These are phyloP conservation scores for Lathamus discolor DNA, from an alignment of 2,113 vertebrate genomes.

Conservation along the genomic window DNA sequence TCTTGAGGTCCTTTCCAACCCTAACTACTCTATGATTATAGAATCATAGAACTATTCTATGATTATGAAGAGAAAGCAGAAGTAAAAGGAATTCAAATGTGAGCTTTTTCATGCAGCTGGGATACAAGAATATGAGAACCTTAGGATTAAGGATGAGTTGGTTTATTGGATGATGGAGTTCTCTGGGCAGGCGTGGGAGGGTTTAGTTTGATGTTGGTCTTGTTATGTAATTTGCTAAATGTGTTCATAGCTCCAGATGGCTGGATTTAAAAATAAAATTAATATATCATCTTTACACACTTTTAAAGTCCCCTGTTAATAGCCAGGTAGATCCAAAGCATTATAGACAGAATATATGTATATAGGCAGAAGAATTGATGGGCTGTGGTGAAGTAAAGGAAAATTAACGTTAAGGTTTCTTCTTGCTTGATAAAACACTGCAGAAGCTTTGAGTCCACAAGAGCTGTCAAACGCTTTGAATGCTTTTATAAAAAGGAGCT, in stretches of 20 bases:
- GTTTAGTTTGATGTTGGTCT: conserved; percentile 14
- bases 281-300: conserved; percentile 29
- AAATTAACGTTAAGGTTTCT: not conserved
- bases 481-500: not conserved
- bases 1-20: too few relatives aligned
- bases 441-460: not conserved
- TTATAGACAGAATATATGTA: not conserved
- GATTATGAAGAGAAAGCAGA: not conserved
- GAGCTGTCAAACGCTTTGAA: not conserved
- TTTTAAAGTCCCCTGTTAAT: not conserved
- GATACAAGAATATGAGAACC: not conserved
- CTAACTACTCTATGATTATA: too few relatives aligned
- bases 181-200: not conserved
- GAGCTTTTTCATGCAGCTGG: not conserved
- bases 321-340: not conserved
- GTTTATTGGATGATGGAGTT: not conserved
- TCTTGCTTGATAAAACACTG: not conserved
- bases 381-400: not conserved
- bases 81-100: not conserved
- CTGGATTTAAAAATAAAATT: conserved; percentile 54
- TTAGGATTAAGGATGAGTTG: not conserved
- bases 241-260: conserved; percentile 31
- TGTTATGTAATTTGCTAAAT: conserved; percentile 16
- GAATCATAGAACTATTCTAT: too few relatives aligned
- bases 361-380: not conserved